Evolutionary conservation across 2,888 invertebrate genomes (phyloP), one percentile per base, ranked within the genome.

Genomic region (Chrysolina haemoptera): DNA sequence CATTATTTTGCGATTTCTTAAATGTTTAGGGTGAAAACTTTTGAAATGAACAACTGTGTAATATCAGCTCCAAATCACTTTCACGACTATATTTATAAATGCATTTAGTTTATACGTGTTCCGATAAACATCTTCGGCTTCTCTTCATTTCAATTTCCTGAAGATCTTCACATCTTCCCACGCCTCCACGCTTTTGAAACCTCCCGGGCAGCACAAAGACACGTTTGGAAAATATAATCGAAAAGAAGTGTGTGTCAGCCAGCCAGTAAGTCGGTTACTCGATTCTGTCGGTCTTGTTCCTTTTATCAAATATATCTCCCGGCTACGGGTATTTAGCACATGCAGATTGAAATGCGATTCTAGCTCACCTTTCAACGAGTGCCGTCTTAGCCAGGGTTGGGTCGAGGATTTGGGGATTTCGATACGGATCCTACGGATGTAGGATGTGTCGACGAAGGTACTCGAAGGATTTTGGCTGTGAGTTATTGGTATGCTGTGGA

Each of bases 341-440:
- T 75, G 73, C 75, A 77, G 77, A 77, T 77, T 75, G 77, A 77
- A 77, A 75, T 63, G 64, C 71, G 75, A 77, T 75, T 77, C 70
- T 22, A 50, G 67, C 62, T 69, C 67, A 72, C 73, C 77, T 73
- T 76, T 78, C 78, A 69, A 67, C 78, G 70, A 68, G 22, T 73
- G 62, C 62, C 10, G 50, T 27, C 62, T 40, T 20, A 27, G 12
- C n/a, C 74, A 70, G 68, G 68, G 53, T 62, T 11, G 62, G 22
- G 27, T 59, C 16, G 20, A 35, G 43, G 27, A 59, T 59, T 16
- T 59, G 14, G 43, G 22, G 46, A 55, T 55, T 35, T 35, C 35
- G 35, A 6, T 35, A 35, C 35, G 35, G 35, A 35, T 35, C 3
- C 2, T 27, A 8, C 35, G 35, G 35, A 8, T 35, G 35, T 5